Base-by-base conservation (phyloP, 2,888 invertebrate genomes). In the Lycocerus yunnanus region DNA sequence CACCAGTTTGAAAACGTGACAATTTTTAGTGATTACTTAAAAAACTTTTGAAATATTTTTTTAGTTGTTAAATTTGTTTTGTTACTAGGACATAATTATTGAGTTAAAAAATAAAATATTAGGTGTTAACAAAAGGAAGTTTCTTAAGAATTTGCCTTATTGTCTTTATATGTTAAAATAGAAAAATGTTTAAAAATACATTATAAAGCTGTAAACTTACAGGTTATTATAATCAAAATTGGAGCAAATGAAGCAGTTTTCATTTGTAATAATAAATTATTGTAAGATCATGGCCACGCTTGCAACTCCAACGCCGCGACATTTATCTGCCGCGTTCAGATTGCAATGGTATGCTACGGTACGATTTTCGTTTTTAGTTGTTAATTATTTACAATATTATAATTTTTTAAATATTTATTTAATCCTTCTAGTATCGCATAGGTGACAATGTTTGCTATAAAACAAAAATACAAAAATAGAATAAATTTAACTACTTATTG, bases 1-100 rank as follows among this genome's bases (percentile, higher is more conserved):
- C 91, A 63, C 91, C 91, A 59, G 91, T 91, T 83, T 87, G 84
- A 85, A 61, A 68, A 63, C n/a, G 18, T 71, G 59, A 63, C 61
- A 13, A 63, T 63, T 63, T 15, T 18, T 63, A 18, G 18, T 15
- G 16, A 11, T 60, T 15, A 18, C n/a, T 18, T 16, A 18, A 18
- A n/a, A 63, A 63, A 18, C 20, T 63, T 18, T 63, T 63, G 13
- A 63, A 20, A 63, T n/a, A 18, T 18, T 63, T 18, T 60, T 16
- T n/a, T 9, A n/a, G 18, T 18, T 63, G 13, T 63, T 63, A 16
- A n/a, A 18, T 63, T 16, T 15, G 4, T 63, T 16, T 63, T 63
- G 18, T 63, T 63, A 63, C 16, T 63, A 16, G 16, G 11, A 16
- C 15, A 15, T 60, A 16, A 16, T 63, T 63, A 18, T n/a, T 18